Base-by-base conservation (phyloP, 2,888 invertebrate species). In the Drosophila cognata region DNA sequence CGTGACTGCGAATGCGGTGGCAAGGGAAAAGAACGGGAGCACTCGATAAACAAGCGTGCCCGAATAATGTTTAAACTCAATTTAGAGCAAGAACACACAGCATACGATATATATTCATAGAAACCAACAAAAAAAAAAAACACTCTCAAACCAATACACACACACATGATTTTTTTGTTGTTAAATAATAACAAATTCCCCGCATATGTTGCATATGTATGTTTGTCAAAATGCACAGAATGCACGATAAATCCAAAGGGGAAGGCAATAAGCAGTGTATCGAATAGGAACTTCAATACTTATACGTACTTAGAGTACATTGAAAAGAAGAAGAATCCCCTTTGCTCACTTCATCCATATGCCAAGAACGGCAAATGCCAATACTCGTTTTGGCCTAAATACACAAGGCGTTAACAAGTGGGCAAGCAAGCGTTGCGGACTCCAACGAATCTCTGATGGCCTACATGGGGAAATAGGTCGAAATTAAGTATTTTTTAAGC, bases 341-440 rank as follows among this genome's bases (percentile, higher is more conserved):
- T 7, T 16, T 16, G 6, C 43, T 3, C n/a, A 41, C n/a, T 25
- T 13, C n/a, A 6, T 21, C 43, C 48, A 60, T 56, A 65, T 58
- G 61, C 71, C 68, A 77, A 77, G 57, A 69, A 71, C 74, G 56
- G 56, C 82, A 73, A 84, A 74, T 77, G 68, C 67, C 77, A 75
- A 79, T 77, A 69, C 77, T 77, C 77, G 84, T 74, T 88, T 81
- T 90, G 90, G 89, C 88, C 86, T 88, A 84, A 84, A 89, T 87
- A 88, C 71, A 78, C 87, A 82, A 82, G 74, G 74, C 70, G 70
- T 64, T 73, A 84, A 77, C 83, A 82, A 88, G 70, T 74, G 67
- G 64, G 48, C 58, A 72, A 64, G 58, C 52, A 64, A 71, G 48
- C 61, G 51, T 70, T 73, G 43, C 72, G 79, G 56, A 68, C 74